Evolutionary conservation across 2,113 vertebrate species (phyloP).

Genomic region (Rhinopomastus cyanomelas): DNA sequence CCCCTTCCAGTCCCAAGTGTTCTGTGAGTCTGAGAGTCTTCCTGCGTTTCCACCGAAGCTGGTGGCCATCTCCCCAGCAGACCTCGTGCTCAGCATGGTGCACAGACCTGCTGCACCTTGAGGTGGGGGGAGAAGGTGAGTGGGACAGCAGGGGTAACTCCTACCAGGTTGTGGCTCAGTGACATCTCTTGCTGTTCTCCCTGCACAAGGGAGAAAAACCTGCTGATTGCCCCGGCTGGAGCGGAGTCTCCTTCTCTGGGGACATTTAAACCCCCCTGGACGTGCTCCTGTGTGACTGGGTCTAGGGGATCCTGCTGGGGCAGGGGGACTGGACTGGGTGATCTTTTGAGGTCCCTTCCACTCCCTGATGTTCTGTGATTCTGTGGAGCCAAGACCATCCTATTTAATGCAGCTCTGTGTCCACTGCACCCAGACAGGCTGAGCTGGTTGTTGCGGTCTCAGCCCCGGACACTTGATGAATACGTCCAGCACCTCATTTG

Average conservation of each 20-base stretch:
- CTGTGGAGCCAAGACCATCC: neutral
- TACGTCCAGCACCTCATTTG: neutral
- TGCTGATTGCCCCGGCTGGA: neutral
- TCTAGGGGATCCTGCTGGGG: too few relatives aligned
- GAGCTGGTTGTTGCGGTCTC: neutral
- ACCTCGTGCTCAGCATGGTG: neutral
- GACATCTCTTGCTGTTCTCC: neutral
- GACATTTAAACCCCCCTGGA: too few relatives aligned
- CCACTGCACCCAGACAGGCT: neutral
- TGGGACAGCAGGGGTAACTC: neutral
- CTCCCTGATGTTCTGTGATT: too few relatives aligned
- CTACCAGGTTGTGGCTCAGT: neutral
- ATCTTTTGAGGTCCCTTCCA: too few relatives aligned
- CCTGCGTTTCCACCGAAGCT: neutral
- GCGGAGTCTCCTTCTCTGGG: too few relatives aligned
- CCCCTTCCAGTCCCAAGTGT: too few relatives aligned
- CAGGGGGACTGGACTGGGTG: too few relatives aligned
- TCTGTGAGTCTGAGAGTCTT: too few relatives aligned
- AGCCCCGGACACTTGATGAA: neutral
- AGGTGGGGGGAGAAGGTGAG: neutral
- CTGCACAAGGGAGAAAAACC: neutral
- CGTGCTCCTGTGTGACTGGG: too few relatives aligned
- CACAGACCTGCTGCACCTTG: neutral
- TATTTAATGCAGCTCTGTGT: neutral
- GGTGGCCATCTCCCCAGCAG: accelerated